These are phyloP conservation scores for Neotoma lepida DNA, from an alignment of 2,113 vertebrate genomes.

Conservation along the genomic window DNA sequence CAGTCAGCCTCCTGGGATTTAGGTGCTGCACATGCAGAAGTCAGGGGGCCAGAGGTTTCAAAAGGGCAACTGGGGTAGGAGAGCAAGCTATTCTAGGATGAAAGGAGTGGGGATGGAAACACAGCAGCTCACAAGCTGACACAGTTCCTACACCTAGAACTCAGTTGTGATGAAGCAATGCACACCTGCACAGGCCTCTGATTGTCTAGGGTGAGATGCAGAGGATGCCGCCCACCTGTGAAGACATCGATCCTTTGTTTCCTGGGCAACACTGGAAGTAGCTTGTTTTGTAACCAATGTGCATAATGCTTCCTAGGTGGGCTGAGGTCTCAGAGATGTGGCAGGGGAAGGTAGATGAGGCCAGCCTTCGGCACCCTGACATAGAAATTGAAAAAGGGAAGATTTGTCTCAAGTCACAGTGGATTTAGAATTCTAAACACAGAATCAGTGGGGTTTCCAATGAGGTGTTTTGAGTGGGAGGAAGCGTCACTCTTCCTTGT, in stretches of 20 bases:
- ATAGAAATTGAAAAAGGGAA: conserved; percentile 25
- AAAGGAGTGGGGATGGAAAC: conserved; percentile 64
- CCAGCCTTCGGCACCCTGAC: not conserved
- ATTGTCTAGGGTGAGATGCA: not conserved
- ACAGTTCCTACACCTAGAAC: conserved; percentile 55
- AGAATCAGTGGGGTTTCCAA: conserved; percentile 37
- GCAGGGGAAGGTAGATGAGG: not conserved
- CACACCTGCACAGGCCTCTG: rapidly evolving
- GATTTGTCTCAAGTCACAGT: conserved; percentile 26
- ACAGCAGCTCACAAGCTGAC: not conserved
- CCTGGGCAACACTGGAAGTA: not conserved
- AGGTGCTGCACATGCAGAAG: conserved; percentile 67
- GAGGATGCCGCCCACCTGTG: not conserved
- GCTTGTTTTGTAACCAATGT: not conserved
- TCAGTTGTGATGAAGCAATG: conserved; percentile 51
- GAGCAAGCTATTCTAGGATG: conserved; percentile 66
- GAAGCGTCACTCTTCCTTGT: conserved; percentile 31
- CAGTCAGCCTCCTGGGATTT: conserved; percentile 66
- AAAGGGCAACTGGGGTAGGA: conserved; percentile 64
- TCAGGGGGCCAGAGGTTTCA: conserved; percentile 68
- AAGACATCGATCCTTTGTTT: not conserved
- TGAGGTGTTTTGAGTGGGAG: conserved; percentile 53
- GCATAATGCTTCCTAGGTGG: not conserved
- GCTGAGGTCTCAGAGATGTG: not conserved
- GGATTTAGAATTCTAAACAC: conserved; percentile 45